Base-by-base conservation (phyloP, 1,140 invertebrate genomes). In the Bombus breviceps region DNA sequence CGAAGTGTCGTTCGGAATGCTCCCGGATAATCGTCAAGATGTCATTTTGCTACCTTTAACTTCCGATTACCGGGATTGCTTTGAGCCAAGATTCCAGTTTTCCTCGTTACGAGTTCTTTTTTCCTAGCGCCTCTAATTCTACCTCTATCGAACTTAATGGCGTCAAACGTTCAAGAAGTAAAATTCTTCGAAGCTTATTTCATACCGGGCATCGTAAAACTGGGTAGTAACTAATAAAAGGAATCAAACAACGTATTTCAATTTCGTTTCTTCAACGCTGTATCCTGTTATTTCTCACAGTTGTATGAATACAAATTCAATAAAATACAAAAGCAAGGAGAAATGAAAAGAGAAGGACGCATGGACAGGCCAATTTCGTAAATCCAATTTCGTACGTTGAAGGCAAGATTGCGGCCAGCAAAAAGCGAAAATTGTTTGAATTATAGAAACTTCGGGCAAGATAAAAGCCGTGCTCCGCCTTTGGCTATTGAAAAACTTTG, bases 1-100 rank as follows among this genome's bases (percentile, higher is more conserved):
- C 77, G 73, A 89, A 87, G 69, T 77, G 86, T 92, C 87, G 86
- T 89, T 91, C 87, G 83, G 88, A 79, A 79, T 72, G 86, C 71
- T 84, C 80, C 68, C 34, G 76, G 74, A 90, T 88, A 88, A 92
- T 83, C 89, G 74, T 68, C 72, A 34, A 59, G 76, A 88, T 62
- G 81, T 62, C 89, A 86, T 82, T 68, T 86, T 75, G 78, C 72
- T 43, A 57, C 69, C 43, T 81, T 57, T n/a, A 74, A 57, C 78
- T 47, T 59, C 68, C 47, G 84, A 72, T 81, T 68, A 41, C 71
- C 25, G 28, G 62, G 68, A 72, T 85, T 72, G 68, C 53, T 72
- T 81, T 62, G 39, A 80, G 53, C 9, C 59, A n/a, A 47, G 79
- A 74, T 81, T 57, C 32, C 41, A 66, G 32, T 12, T 81, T 37